These are phyloP conservation scores for Terrapene triunguis DNA, from an alignment of 2,113 vertebrate genomes.

Conservation along the genomic window DNA sequence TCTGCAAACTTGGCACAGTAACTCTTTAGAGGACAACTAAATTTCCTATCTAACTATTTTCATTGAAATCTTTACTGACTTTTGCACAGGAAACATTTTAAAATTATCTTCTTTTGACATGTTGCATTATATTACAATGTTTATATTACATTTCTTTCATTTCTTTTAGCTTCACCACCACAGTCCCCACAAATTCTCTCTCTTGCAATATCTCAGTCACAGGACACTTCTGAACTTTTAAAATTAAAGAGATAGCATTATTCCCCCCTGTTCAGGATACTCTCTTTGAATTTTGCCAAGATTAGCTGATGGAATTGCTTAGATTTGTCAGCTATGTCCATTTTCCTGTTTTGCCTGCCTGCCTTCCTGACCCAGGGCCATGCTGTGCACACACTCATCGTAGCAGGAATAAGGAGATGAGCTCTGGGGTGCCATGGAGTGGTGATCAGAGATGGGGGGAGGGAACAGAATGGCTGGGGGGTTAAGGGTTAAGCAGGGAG, in stretches of 20 bases:
- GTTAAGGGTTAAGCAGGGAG: too few species aligned
- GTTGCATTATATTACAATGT: background rate
- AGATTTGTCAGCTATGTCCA: background rate
- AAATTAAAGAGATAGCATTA: background rate
- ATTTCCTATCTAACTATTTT: background rate
- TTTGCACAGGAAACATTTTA: background rate
- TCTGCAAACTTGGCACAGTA: background rate
- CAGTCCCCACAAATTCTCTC: background rate
- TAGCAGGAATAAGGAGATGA: background rate
- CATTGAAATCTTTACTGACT: background rate
- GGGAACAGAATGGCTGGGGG: too few species aligned
- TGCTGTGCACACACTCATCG: background rate
- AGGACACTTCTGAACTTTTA: background rate
- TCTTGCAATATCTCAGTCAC: background rate
- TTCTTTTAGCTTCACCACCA: background rate
- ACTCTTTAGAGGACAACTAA: background rate
- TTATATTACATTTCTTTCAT: background rate
- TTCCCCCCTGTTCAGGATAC: background rate
- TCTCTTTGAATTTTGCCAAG: background rate
- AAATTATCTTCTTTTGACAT: background rate
- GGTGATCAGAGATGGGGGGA: too few species aligned
- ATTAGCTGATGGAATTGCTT: background rate
- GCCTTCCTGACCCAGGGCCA: background rate
- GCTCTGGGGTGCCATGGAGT: background rate
- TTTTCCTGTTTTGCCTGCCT: background rate